Base-by-base conservation (phyloP, 2,888 invertebrate genomes). In the Ashinkailepas kermadecensis region DNA sequence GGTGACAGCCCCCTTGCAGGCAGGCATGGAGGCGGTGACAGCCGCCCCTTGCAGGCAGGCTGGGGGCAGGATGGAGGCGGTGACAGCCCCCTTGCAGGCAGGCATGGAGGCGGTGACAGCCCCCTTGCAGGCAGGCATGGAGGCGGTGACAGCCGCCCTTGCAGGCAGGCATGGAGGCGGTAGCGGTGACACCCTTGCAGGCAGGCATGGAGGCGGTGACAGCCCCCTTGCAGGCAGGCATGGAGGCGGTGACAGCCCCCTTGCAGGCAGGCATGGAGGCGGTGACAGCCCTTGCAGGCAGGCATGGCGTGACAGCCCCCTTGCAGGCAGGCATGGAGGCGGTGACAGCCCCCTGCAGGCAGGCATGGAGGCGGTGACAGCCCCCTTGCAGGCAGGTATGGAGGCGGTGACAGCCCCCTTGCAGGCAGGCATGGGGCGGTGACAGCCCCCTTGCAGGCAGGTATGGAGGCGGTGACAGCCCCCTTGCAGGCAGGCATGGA, bases 1-100 rank as follows among this genome's bases (percentile, higher is more conserved):
- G n/a, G 65, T 23, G 65, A 10, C 7, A 12, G 65, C n/a, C n/a
- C n/a, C n/a, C n/a, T n/a, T 65, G 78, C 15, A 65, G 79, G 58
- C 64, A 58, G 12, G 83, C n/a, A 65, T 10, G 3, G 25, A 25
- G 11, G 25, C 67, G n/a, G 65, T 23, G 65, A 10, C 7, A 12
- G 65, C n/a, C n/a, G n/a, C n/a, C n/a, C n/a, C n/a, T n/a, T 65
- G 78, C 15, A 65, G 79, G 58, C 64, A 58, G 12, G 83, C n/a
- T n/a, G n/a, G n/a, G n/a, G n/a, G n/a, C n/a, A n/a, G n/a, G n/a
- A 65, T 10, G 3, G 25, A 25, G 11, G 25, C 67, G n/a, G 65
- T 23, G 65, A 10, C 7, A 12, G 65, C n/a, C n/a, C n/a, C n/a
- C n/a, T n/a, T 65, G 78, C 15, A 65, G 79, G 58, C 64, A 58